Percentiles rank a stretch among this genome's conserved stretches.
Evolutionary conservation across 35 echinoderm and acorn worm genomes (phyloP).

Genomic region (Nesometra sesokonis): DNA sequence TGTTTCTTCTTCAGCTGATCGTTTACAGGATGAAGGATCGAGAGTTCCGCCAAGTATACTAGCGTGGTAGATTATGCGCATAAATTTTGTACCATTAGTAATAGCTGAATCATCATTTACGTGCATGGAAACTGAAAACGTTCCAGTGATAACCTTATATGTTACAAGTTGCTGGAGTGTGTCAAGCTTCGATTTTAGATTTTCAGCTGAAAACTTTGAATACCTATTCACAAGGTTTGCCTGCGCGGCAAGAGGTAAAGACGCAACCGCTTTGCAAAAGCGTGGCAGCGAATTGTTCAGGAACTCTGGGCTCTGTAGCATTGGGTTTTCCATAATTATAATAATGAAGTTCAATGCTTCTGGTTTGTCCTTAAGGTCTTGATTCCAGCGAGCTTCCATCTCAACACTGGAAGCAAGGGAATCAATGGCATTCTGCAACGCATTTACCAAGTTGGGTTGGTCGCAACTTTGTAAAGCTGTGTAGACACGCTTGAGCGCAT

Average conservation of each 20-base stretch:
- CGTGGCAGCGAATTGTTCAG: slow-evolving; percentile 69
- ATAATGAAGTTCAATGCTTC: slow-evolving; percentile 65
- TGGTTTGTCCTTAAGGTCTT: slow-evolving; percentile 45
- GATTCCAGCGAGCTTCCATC: slow-evolving; percentile 51
- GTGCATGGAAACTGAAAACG: slow-evolving; percentile 3
- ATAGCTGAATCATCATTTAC: slow-evolving; percentile 64
- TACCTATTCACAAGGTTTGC: slow-evolving; percentile 48
- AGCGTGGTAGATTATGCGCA: slow-evolving; percentile 87
- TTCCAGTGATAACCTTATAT: slow-evolving; percentile 68
- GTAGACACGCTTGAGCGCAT: slow-evolving; percentile 69
- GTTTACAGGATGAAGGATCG: background rate
- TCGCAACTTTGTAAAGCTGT: slow-evolving; percentile 37
- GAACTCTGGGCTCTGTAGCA: slow-evolving; percentile 80
- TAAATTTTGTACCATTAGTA: slow-evolving; percentile 73
- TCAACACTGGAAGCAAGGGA: slow-evolving; percentile 58
- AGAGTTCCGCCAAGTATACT: slow-evolving; percentile 65
- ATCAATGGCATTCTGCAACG: slow-evolving; percentile 74
- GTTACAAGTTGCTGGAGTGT: slow-evolving; percentile 85
- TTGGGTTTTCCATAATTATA: slow-evolving; percentile 83
- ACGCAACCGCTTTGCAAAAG: slow-evolving; percentile 59
- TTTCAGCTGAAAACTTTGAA: slow-evolving; percentile 41
- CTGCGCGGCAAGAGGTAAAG: slow-evolving; percentile 60
- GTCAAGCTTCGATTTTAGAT: slow-evolving; percentile 75
- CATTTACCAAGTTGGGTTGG: slow-evolving; percentile 57
- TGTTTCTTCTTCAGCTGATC: slow-evolving; percentile 22